Evolutionary conservation across 2,888 invertebrate genomes (phyloP).

Genomic region (Acanthacorydalis orientalis): DNA sequence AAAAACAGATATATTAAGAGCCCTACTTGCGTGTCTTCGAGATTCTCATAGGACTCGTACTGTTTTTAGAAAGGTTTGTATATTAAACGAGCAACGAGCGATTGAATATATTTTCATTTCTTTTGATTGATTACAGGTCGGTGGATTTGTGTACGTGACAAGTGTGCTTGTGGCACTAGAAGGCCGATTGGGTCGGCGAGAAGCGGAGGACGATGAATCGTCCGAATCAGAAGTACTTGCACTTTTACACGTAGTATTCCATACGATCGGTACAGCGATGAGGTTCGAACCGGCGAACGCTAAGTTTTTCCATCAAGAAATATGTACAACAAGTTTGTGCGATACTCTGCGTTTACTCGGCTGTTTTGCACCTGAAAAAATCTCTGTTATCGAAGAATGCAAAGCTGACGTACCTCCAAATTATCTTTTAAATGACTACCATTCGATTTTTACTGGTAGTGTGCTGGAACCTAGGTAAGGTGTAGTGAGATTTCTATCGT

Average conservation of each 20-base stretch:
- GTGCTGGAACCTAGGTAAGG: constrained; percentile 50
- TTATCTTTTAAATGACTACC: constrained; percentile 32
- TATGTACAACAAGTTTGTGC: constrained; percentile 84
- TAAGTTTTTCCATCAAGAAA: constrained; percentile 94
- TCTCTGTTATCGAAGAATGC: constrained; percentile 18
- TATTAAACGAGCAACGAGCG: background rate
- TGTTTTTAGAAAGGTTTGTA: constrained; percentile 74
- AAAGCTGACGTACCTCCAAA: constrained; percentile 15
- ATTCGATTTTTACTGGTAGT: constrained; percentile 61
- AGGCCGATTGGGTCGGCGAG: constrained; percentile 47
- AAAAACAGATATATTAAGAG: constrained; percentile 81
- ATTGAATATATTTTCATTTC: constrained; percentile 1
- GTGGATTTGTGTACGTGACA: constrained; percentile 95
- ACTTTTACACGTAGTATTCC: constrained; percentile 76
- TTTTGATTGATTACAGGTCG: constrained; percentile 34
- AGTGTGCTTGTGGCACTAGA: constrained; percentile 88
- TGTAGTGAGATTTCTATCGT: constrained; percentile 6
- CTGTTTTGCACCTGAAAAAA: constrained; percentile 46
- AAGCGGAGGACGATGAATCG: constrained; percentile 9
- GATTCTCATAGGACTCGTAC: constrained; percentile 95
- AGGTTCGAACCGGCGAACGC: constrained; percentile 98
- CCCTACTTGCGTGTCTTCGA: constrained; percentile 71
- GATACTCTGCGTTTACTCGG: constrained; percentile 85
- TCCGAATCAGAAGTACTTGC: constrained; percentile 45
- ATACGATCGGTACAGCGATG: constrained; percentile 93